Base-by-base conservation (phyloP, 2,113 vertebrate genomes). In the Procavia capensis region DNA sequence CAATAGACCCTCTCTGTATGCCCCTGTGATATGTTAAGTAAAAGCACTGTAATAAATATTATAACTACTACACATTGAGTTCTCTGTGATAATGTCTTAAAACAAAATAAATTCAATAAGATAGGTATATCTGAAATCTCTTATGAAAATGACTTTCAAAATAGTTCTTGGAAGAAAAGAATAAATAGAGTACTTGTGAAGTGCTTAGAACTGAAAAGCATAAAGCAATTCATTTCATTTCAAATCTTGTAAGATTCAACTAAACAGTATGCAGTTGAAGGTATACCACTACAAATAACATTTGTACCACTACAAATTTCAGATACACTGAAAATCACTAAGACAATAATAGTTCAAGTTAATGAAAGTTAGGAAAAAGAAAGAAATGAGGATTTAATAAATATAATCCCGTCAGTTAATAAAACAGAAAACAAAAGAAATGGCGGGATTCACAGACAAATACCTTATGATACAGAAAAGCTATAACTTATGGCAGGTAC, bases 351-450 rank as follows among this genome's bases (percentile, higher is more conserved):
- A 80, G 50, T 78, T 78, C 34, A 61, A 31, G 85, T 64, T 5
- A 64, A 64, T 10, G 34, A 19, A 29, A 54, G 25, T 63, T 19
- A 59, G 4, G 20, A 68, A 34, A 68, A n/a, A 88, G 89, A 57
- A 47, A 4, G 54, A 93, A 64, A 63, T 68, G 70, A 75, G 20
- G 4, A 31, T 80, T 79, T 36, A 92, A 31, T 72, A 34, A 54
- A 43, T 2, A 76, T 9, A 72, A 90, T 85, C 10, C 16, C 24
- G 82, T 41, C 27, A 64, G 27, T 14, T 70, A 88, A 88, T 63
- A 68, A 82, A 88, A 93, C 27, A n/a, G 41, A 81, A 90, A 76
- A 36, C 9, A 90, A 80, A 85, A 17, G 81, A 72, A 29, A 72
- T 63, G 79, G 50, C 63, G 29, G 80, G 22, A 85, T 34, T 72